A percentile compares a stretch with the other conserved stretches of the same genome.
Evolutionary conservation across 2,113 vertebrate genomes (phyloP).

Genomic region (Nasalis larvatus): DNA sequence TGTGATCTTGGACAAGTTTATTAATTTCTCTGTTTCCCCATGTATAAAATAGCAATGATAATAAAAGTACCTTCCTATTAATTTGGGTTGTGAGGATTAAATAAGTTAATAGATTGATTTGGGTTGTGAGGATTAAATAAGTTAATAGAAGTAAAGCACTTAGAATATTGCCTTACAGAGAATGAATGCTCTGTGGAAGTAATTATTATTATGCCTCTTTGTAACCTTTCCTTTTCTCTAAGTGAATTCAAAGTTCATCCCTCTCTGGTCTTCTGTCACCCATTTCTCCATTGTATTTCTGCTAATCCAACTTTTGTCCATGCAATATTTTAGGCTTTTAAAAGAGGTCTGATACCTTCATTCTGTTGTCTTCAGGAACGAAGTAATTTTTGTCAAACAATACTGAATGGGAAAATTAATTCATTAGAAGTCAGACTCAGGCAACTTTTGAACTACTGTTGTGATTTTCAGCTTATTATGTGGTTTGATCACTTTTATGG

Average conservation of each 20-base stretch:
- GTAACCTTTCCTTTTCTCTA: neutral
- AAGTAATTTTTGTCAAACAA: neutral
- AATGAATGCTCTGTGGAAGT: neutral
- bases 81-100: neutral
- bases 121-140: neutral
- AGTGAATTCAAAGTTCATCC: neutral
- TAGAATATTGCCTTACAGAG: neutral
- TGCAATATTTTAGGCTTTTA: neutral
- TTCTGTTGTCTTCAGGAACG: neutral
- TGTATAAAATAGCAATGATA: neutral
- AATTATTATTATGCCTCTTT: neutral
- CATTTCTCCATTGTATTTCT: neutral
- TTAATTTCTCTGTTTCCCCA: neutral
- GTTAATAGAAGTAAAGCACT: neutral
- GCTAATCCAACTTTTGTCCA: neutral
- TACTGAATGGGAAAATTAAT: neutral
- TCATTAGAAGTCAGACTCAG: neutral
- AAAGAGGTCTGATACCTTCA: neutral
- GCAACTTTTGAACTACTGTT: neutral
- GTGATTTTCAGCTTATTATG: neutral
- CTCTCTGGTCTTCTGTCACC: neutral
- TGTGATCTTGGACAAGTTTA: neutral
- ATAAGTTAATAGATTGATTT: neutral
- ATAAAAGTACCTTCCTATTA: neutral
- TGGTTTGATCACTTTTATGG: neutral